Conservation (phyloP, 2,888 invertebrate genomes). For the Ectobius pallidus region DNA sequence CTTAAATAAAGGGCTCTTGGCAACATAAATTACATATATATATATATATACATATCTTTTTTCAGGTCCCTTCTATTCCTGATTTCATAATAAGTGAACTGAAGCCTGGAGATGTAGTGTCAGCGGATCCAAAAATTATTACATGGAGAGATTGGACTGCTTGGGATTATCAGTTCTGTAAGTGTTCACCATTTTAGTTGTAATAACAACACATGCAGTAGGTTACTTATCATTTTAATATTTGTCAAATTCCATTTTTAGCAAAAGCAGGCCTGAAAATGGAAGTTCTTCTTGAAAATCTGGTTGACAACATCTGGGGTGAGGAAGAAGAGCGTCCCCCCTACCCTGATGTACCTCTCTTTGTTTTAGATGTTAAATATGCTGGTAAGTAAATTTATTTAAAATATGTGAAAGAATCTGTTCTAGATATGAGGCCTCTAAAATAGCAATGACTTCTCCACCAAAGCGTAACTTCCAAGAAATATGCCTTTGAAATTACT, state of each 20-base stretch:
- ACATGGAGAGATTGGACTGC: conserved; percentile 47
- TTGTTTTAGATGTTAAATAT: conserved; percentile 51
- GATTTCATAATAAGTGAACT: conserved; percentile 48
- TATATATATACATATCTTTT: too few relatives aligned
- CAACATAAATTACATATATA: too few relatives aligned
- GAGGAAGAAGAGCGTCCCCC: conserved; percentile 48
- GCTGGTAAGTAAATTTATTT: conserved; percentile 46
- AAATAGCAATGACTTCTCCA: too few relatives aligned
- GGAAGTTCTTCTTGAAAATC: conserved; percentile 45
- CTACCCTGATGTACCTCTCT: conserved; percentile 52
- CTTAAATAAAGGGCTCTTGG: too few relatives aligned
- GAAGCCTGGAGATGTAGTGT: conserved; percentile 43
- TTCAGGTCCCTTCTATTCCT: conserved; percentile 44
- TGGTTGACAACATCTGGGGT: conserved; percentile 56
- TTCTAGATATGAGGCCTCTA: too few relatives aligned
- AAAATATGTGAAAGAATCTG: too few relatives aligned
- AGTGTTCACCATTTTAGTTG: background rate
- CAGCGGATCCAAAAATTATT: conserved; percentile 48
- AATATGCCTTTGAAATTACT: too few relatives aligned
- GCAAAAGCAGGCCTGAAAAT: conserved; percentile 45
- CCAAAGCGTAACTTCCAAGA: too few relatives aligned
- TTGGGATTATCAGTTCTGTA: conserved; percentile 42
- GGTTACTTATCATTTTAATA: too few relatives aligned
- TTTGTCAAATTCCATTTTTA: background rate
- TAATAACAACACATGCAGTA: too few relatives aligned